Base-by-base conservation (phyloP, 2,113 vertebrate genomes). In the Neopipo cinnamomea region DNA sequence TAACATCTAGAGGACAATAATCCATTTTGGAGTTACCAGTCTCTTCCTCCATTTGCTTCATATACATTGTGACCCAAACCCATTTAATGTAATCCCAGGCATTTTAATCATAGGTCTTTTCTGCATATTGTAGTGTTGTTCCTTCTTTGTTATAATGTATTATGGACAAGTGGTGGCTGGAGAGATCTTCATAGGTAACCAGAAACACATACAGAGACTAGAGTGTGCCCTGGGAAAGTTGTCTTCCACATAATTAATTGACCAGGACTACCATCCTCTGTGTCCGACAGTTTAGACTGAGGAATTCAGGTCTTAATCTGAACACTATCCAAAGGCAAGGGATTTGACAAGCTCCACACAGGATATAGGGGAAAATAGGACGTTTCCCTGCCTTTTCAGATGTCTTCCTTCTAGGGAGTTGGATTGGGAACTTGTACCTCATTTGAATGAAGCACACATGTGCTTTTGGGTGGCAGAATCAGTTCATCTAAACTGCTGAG, bases 1-100 rank as follows among this genome's bases (percentile, higher is more conserved):
- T 91, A 88, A 94, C 96, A 93, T 80, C 88, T 75, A 56, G 90
- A 88, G 90, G 17, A 80, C 33, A 72, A 67, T 88, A 84, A 92
- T 86, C 68, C 22, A 25, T 91, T 95, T 80, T 74, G 13, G 53
- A 91, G 63, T 39, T 23, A 56, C 17, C 14, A 87, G 75, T 63
- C 75, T 83, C 71, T 71, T n/a, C 30, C 53, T 80, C 74, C 18
- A 41, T 89, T 93, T 80, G 5, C 16, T 89, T 84, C 72, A 44
- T 71, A 77, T 14, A 49, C 23, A 53, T 74, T 80, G 85, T 0
- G 0, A 78, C 8, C 3, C 41, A 94, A 91, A 63, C 8, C 8
- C 47, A 63, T 59, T 80, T 74, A 90, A 83, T 33, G 8, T 14
- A 77, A 80, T 63, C 59, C 30, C 52, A 93, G 23, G 5, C 14